Percentiles rank a stretch among this genome's conserved stretches.
Conservation (phyloP, 2,113 vertebrate species). For the Coptodon rendalli region DNA sequence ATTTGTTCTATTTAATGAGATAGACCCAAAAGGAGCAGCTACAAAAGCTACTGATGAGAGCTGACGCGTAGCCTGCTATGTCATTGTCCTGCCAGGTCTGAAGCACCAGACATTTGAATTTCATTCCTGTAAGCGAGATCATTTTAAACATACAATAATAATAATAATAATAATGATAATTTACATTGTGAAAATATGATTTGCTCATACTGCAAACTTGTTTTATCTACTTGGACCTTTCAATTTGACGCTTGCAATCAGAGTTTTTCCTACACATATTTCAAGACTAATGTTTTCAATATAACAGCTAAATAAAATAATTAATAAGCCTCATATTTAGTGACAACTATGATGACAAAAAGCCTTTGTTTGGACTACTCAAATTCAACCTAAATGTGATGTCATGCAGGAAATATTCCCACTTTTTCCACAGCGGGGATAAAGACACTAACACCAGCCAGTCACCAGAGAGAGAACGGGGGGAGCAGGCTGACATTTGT, state of each 20-base stretch:
- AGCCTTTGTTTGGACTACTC: background rate
- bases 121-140: background rate
- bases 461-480: constrained; percentile 5
- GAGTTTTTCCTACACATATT: background rate
- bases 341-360: background rate
- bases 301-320: background rate
- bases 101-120: background rate
- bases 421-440: constrained; percentile 40
- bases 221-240: background rate
- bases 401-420: constrained; percentile 55
- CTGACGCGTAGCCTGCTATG: constrained; percentile 14
- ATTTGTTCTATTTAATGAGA: constrained; percentile 22
- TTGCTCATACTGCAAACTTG: background rate
- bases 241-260: background rate
- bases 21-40: background rate
- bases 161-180: background rate
- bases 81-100: constrained; percentile 17
- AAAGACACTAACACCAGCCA: constrained; percentile 23
- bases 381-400: constrained; percentile 37
- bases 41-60: background rate
- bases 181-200: background rate
- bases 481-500: constrained; percentile 30
- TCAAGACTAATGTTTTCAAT: background rate
- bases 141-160: background rate
- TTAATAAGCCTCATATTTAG: background rate